These are phyloP conservation scores for Tenthredo amoena DNA, from an alignment of 2,888 invertebrate genomes.

Conservation along the genomic window DNA sequence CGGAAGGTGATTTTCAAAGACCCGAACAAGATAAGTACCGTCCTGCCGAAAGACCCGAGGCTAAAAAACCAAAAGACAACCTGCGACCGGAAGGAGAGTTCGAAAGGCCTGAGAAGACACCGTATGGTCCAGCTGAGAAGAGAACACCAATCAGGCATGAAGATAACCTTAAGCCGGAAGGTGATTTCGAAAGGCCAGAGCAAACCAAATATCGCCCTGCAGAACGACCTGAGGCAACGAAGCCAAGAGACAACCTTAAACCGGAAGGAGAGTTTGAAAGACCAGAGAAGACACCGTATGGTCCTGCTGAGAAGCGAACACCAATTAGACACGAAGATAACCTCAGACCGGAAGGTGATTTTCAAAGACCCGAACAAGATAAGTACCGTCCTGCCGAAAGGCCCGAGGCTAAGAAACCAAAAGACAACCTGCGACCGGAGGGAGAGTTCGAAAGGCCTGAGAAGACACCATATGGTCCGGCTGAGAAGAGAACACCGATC, in stretches of 20 bases:
- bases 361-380: slow-evolving; percentile 76
- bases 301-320: slow-evolving; percentile 77
- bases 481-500: slow-evolving; percentile 69
- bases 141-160: slow-evolving; percentile 75
- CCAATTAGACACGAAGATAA: slow-evolving; percentile 80
- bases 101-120: slow-evolving; percentile 75
- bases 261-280: slow-evolving; percentile 76
- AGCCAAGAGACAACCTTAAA: slow-evolving; percentile 73
- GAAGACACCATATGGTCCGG: slow-evolving; percentile 63
- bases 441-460: slow-evolving; percentile 73
- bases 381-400: slow-evolving; percentile 76
- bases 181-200: slow-evolving; percentile 76
- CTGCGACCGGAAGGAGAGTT: slow-evolving; percentile 80
- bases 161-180: slow-evolving; percentile 67
- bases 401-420: slow-evolving; percentile 74
- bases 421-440: slow-evolving; percentile 81
- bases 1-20: slow-evolving; percentile 76
- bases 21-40: slow-evolving; percentile 64
- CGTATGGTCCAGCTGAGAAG: slow-evolving; percentile 76
- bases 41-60: slow-evolving; percentile 73
- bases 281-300: slow-evolving; percentile 63
- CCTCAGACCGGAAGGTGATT: slow-evolving; percentile 79
- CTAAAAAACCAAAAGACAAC: slow-evolving; percentile 79
- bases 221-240: slow-evolving; percentile 76
- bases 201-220: slow-evolving; percentile 73